phyloP scores from a whole-genome alignment of 1,140 invertebrate genomes.

The Nasonia vitripennis region DNA sequence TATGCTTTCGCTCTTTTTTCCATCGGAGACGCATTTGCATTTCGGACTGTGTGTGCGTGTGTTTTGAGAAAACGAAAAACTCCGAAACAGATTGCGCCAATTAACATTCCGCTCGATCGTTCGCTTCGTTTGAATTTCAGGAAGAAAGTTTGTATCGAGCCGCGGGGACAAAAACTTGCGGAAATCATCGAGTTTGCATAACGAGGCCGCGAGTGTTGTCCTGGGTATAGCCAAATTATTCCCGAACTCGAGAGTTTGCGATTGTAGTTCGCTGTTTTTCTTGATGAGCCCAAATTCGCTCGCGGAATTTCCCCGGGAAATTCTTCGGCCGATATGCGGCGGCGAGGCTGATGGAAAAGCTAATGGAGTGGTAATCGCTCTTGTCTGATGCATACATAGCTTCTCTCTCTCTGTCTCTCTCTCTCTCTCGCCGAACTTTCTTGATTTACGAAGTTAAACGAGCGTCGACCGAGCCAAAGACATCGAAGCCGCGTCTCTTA shows the following conservation, averaged over 20 bases:
- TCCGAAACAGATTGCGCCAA: not conserved
- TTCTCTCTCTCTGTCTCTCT: not conserved
- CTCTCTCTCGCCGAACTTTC: slow-evolving; percentile 7
- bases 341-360: not conserved
- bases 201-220: not conserved
- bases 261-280: not conserved
- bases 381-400: not conserved
- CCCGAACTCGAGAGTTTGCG: not conserved
- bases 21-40: slow-evolving; percentile 26
- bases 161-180: not conserved
- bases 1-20: not conserved
- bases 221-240: not conserved
- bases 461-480: not conserved
- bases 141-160: not conserved
- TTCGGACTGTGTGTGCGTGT: not conserved
- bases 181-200: not conserved
- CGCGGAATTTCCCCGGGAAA: not conserved
- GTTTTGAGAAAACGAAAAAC: not conserved
- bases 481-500: not conserved
- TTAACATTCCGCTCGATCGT: not conserved
- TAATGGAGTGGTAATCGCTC: slow-evolving; percentile 29
- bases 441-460: slow-evolving; percentile 21
- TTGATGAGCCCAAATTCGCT: not conserved
- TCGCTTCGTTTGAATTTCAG: not conserved
- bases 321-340: not conserved